Conservation (phyloP, 1,140 invertebrate species). For the Ceratitis capitata region DNA sequence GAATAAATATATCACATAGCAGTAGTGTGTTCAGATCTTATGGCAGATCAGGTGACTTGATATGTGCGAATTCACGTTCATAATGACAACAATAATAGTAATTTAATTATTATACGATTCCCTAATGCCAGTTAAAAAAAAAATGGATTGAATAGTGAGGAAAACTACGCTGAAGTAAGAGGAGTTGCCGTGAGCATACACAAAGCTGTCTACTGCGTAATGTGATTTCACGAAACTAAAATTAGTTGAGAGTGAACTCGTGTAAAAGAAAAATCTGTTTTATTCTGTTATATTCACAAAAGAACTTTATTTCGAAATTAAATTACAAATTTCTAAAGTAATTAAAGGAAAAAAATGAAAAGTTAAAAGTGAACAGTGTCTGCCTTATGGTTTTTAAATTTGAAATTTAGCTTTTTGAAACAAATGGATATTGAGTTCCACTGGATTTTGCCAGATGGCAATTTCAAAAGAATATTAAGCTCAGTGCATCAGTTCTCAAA, state of each 20-base stretch:
- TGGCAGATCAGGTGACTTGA: constrained; percentile 3
- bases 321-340: no score
- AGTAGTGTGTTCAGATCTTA: not conserved
- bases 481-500: no score
- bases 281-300: no score
- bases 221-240: not conserved
- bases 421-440: no score
- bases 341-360: no score
- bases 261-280: no score
- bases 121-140: not conserved
- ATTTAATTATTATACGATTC: not conserved
- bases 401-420: no score
- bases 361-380: no score
- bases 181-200: not conserved
- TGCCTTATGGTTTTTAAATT: no score
- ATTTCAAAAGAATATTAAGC: no score
- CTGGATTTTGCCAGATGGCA: no score
- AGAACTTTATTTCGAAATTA: no score
- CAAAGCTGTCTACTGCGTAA: not conserved
- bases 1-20: not conserved
- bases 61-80: not conserved
- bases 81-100: not conserved
- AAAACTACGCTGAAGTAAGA: not conserved
- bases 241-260: not conserved
- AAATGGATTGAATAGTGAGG: not conserved